Percentiles rank a stretch among this genome's conserved stretches.
phyloP scores from a whole-genome alignment of 2,797 vertebrate genomes.

The Manis pentadactyla region DNA sequence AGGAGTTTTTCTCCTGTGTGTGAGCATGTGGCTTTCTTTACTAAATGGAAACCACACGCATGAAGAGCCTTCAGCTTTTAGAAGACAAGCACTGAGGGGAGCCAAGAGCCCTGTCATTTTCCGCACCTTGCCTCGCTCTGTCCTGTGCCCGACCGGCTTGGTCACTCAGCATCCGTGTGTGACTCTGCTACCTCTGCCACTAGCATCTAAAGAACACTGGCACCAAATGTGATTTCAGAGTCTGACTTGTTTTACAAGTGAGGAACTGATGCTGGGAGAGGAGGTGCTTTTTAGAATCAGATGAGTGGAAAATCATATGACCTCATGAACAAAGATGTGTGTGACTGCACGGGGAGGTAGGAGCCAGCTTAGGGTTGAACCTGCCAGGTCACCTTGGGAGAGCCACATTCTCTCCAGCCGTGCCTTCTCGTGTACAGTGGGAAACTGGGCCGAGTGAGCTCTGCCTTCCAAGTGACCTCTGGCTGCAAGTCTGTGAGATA shows the following conservation, averaged over 20 bases:
- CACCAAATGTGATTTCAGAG: background rate
- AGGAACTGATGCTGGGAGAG: background rate
- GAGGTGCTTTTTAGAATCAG: background rate
- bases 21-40: conserved; percentile 7
- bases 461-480: background rate
- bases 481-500: background rate
- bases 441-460: background rate
- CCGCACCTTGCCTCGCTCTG: accelerated
- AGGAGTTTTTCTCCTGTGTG: background rate
- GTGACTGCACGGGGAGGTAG: background rate
- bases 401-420: background rate
- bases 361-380: background rate
- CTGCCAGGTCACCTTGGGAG: background rate
- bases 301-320: background rate
- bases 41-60: conserved; percentile 28
- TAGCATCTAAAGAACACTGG: background rate
- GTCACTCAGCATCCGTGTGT: accelerated
- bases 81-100: background rate
- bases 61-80: background rate
- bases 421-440: background rate
- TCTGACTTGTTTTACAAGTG: background rate
- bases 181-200: background rate
- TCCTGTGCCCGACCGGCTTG: background rate
- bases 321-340: background rate
- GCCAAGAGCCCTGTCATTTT: background rate